Conservation (phyloP, 2,113 vertebrate species). For the Gila orcuttii region DNA sequence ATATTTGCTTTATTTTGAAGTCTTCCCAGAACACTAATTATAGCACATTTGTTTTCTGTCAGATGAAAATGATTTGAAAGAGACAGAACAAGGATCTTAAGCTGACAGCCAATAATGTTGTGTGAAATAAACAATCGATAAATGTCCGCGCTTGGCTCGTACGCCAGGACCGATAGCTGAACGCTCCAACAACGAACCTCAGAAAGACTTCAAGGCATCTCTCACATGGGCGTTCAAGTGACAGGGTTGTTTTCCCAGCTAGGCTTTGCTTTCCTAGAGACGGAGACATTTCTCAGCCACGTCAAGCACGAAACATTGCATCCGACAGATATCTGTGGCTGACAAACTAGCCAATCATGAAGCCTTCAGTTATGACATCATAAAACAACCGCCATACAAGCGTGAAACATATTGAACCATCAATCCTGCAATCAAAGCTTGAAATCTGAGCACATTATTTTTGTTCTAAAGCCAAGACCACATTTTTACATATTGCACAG, state of each 20-base stretch:
- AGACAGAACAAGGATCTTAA: background rate
- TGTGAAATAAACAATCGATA: slow-evolving; percentile 8
- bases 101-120: background rate
- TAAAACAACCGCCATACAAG: slow-evolving; percentile 5
- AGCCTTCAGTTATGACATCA: slow-evolving; percentile 15
- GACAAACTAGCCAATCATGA: slow-evolving; percentile 12
- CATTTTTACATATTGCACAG: background rate
- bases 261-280: background rate
- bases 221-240: slow-evolving; percentile 1
- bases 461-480: background rate
- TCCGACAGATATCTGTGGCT: background rate
- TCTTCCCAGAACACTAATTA: background rate
- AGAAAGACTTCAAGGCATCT: slow-evolving; percentile 5
- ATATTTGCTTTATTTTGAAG: background rate
- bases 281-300: background rate
- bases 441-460: background rate
- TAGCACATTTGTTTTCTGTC: background rate
- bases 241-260: background rate
- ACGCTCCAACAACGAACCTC: background rate
- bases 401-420: slow-evolving; percentile 12
- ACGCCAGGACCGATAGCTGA: background rate
- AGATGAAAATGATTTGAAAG: background rate
- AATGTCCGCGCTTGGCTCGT: background rate
- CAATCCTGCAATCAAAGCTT: background rate
- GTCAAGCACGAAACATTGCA: background rate